Percentiles rank a stretch among this genome's conserved stretches.
These are phyloP conservation scores for Cavia aperea DNA, from an alignment of 2,113 vertebrate genomes.

Conservation along the genomic window DNA sequence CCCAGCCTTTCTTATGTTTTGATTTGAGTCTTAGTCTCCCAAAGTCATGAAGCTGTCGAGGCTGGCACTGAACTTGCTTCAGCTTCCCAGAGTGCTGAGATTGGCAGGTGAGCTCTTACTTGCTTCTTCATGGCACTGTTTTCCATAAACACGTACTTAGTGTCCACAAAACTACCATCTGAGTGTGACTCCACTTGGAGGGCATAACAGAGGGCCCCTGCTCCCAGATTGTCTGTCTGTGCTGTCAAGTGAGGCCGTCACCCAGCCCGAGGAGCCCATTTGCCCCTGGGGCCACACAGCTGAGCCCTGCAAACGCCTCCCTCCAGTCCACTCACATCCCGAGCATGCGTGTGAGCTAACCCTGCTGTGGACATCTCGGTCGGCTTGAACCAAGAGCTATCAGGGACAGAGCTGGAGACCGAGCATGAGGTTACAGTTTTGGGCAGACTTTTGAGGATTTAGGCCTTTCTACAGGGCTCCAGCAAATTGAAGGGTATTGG, in stretches of 20 bases:
- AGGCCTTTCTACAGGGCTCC: background rate
- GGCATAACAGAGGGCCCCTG: too few relatives aligned
- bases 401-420: background rate
- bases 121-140: background rate
- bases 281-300: background rate
- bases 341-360: background rate
- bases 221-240: rapidly evolving
- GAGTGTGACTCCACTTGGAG: background rate
- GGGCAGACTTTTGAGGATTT: background rate
- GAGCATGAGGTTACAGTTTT: background rate
- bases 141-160: background rate
- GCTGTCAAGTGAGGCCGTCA: background rate
- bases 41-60: background rate
- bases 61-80: background rate
- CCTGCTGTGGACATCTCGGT: background rate
- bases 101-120: background rate
- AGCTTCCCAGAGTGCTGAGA: background rate
- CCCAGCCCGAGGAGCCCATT: background rate
- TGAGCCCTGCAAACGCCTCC: too few relatives aligned
- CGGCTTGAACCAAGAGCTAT: background rate
- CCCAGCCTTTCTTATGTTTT: background rate
- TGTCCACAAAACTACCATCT: background rate
- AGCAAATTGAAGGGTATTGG: background rate
- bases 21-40: background rate
- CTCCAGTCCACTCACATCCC: background rate